These are phyloP conservation scores for Corynorhinus townsendii DNA, from an alignment of 2,113 vertebrate genomes.

Conservation along the genomic window DNA sequence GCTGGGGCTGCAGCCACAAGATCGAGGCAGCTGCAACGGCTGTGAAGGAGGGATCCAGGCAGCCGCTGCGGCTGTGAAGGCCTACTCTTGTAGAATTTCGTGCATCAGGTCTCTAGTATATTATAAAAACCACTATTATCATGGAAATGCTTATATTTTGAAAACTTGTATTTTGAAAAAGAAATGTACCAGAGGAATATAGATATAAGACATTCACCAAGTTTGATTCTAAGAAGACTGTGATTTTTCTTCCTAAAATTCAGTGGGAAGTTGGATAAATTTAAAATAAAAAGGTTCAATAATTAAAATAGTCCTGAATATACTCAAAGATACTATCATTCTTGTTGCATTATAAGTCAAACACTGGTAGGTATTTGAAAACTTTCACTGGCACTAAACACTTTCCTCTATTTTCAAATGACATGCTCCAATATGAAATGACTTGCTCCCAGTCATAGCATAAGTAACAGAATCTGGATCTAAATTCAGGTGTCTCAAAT, in stretches of 20 bases:
- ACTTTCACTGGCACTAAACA: constrained; percentile 28
- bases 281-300: constrained; percentile 49
- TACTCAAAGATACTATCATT: constrained; percentile 51
- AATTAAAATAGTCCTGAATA: constrained; percentile 38
- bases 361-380: constrained; percentile 26
- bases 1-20: too few relatives aligned
- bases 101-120: not conserved
- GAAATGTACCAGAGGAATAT: constrained; percentile 58
- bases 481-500: not conserved
- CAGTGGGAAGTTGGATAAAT: constrained; percentile 55
- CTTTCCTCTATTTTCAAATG: constrained; percentile 39
- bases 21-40: too few relatives aligned
- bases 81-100: too few relatives aligned
- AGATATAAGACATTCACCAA: constrained; percentile 71
- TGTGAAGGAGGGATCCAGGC: too few relatives aligned
- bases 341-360: constrained; percentile 41
- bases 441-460: not conserved
- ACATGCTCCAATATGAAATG: not conserved
- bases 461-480: not conserved
- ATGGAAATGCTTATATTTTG: constrained; percentile 73
- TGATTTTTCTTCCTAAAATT: constrained; percentile 67
- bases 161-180: constrained; percentile 70
- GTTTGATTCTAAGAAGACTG: constrained; percentile 72
- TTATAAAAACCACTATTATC: constrained; percentile 65
- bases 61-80: too few relatives aligned